Evolutionary conservation across 2,113 vertebrate genomes (phyloP), one percentile per base, ranked within the genome.

Genomic region (Tetrao urogallus): DNA sequence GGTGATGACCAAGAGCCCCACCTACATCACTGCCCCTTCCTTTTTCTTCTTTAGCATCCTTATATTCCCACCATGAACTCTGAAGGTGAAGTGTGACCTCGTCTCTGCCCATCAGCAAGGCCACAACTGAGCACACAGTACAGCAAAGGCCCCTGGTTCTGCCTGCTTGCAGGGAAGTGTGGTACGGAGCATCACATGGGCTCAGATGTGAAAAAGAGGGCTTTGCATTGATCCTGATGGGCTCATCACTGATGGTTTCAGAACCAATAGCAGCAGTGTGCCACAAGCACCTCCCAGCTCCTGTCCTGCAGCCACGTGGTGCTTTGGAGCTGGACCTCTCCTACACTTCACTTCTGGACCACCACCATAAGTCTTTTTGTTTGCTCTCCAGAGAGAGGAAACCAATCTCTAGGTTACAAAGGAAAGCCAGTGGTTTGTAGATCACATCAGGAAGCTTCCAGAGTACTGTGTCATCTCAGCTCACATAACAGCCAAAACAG

Each of bases 21-120:
- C n/a, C 1, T 11, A 24, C 40, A 42, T 15, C 12, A 56, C 11
- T 5, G 56, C 40, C 34, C 28, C n/a, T 22, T 43, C 58, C 17
- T 72, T n/a, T 8, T 42, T 36, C 47, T 54, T 72, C 5, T 0
- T 43, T 67, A 6, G 12, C 18, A 25, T 8, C n/a, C 22, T 36
- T 9, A 13, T 7, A 56, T 63, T 57, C 48, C 61, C 47, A 30
- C 30, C 22, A 45, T 1, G 48, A 80, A 67, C 1, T 0, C 16
- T 10, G 7, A 24, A 86, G 63, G 63, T 0, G 0, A 82, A 50
- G 19, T 18, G 43, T 69, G 52, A 42, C 30, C 30, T 42, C 28
- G 20, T 4, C 77, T 47, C 4, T 50, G 32, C 27, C 82, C 28
- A 48, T 48, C 70, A 66, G 58, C 64, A 66, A 24, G 2, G 30